A percentile compares a stretch with the other conserved stretches of the same genome.
These are phyloP conservation scores for Parapristionchus giblindavisi DNA, from an alignment of 2,888 invertebrate species.

Conservation along the genomic window DNA sequence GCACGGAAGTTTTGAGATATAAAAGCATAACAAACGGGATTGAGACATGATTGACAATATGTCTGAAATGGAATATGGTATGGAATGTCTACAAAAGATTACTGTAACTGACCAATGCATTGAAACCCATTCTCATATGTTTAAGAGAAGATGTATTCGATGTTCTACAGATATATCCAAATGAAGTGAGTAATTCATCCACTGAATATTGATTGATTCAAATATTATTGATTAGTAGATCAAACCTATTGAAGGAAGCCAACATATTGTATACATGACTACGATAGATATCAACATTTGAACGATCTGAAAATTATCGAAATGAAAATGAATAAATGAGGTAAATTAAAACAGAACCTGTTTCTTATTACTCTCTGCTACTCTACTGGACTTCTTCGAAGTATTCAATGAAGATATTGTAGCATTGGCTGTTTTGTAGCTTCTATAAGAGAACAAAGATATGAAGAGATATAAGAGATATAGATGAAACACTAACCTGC, in stretches of 20 bases:
- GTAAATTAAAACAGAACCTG: too few relatives aligned
- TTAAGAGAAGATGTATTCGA: constrained; percentile 73
- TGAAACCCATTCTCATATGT: constrained; percentile 76
- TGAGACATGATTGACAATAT: constrained; percentile 81
- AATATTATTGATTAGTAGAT: background rate
- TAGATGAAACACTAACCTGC: constrained; percentile 23
- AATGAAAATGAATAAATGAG: background rate
- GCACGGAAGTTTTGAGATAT: constrained; percentile 74
- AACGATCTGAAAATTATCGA: constrained; percentile 75
- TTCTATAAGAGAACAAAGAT: constrained; percentile 3
- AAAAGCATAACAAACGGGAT: constrained; percentile 81
- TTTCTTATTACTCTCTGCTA: constrained; percentile 60
- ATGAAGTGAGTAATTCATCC: constrained; percentile 78
- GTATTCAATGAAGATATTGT: constrained; percentile 34
- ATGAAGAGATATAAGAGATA: background rate
- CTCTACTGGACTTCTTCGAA: constrained; percentile 49
- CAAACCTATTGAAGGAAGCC: constrained; percentile 74
- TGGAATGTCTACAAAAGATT: background rate
- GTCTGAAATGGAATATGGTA: constrained; percentile 63
- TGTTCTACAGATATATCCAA: constrained; percentile 73
- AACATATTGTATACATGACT: constrained; percentile 78
- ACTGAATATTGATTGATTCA: constrained; percentile 62
- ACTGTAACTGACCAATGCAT: constrained; percentile 47
- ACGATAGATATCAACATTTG: constrained; percentile 81
- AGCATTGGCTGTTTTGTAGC: constrained; percentile 36